Percentiles rank a stretch among this genome's conserved stretches.
Conservation (phyloP, 2,113 vertebrate genomes). For the Elachura formosa region DNA sequence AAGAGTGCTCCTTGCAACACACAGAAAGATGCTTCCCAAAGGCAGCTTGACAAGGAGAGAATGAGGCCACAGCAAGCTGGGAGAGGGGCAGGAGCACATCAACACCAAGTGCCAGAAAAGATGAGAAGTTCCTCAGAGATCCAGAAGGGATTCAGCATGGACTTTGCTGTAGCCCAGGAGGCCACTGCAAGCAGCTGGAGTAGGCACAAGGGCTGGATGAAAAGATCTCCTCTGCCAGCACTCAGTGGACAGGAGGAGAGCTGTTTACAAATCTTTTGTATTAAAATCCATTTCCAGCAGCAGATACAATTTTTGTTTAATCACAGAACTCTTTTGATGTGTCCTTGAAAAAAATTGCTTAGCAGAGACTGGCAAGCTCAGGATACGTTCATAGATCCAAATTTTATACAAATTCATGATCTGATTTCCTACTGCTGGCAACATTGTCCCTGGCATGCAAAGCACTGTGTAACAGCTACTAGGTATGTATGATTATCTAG, state of each 20-base stretch:
- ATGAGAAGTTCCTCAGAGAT: background rate
- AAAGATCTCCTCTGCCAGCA: background rate
- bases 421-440: background rate
- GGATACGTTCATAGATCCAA: background rate
- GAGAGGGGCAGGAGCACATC: background rate
- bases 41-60: background rate
- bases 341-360: background rate
- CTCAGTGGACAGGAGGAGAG: background rate
- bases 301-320: background rate
- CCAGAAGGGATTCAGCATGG: background rate
- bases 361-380: background rate
- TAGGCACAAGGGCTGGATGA: background rate
- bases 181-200: background rate
- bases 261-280: background rate
- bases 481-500: background rate
- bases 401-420: background rate
- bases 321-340: background rate
- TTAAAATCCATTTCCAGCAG: background rate
- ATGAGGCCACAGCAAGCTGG: background rate
- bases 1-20: fast-evolving
- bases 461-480: background rate
- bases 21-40: background rate
- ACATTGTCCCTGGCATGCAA: background rate
- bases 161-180: background rate
- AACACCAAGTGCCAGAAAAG: background rate